These are phyloP conservation scores for Zhengitettix transpicula DNA, from an alignment of 2,888 invertebrate species.

Conservation along the genomic window DNA sequence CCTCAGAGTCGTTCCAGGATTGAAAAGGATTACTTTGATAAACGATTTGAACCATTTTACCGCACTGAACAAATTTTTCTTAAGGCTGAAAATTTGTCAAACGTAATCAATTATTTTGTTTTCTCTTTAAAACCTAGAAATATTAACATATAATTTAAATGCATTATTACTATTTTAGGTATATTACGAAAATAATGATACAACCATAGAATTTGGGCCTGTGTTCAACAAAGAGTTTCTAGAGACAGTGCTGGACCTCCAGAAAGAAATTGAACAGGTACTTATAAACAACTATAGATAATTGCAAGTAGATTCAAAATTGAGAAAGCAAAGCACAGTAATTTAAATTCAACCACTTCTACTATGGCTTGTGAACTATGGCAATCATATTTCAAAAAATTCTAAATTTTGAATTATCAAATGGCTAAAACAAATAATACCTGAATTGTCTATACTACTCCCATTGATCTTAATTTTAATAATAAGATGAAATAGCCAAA, in stretches of 20 bases:
- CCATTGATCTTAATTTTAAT: too few relatives aligned
- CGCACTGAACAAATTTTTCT: slow-evolving; percentile 80
- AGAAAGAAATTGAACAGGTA: slow-evolving; percentile 45
- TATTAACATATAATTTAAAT: background rate
- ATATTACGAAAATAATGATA: background rate
- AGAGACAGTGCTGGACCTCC: slow-evolving; percentile 48
- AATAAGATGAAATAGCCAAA: too few relatives aligned
- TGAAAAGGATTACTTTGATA: slow-evolving; percentile 78
- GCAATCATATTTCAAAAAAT: too few relatives aligned
- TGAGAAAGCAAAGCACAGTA: too few relatives aligned
- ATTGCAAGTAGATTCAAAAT: too few relatives aligned
- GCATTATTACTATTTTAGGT: background rate
- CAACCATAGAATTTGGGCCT: slow-evolving; percentile 47
- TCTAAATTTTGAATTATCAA: too few relatives aligned
- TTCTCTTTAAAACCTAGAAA: background rate
- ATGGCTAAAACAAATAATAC: too few relatives aligned
- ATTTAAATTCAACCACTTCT: too few relatives aligned
- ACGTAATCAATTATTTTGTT: slow-evolving; percentile 25
- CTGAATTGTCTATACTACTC: too few relatives aligned
- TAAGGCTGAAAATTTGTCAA: slow-evolving; percentile 37
- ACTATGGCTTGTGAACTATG: too few relatives aligned
- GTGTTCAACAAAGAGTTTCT: slow-evolving; percentile 65
- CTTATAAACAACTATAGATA: too few relatives aligned
- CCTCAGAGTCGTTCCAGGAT: slow-evolving; percentile 59
- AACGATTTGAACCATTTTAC: slow-evolving; percentile 76